These are phyloP conservation scores for Gonatopus flavifemur DNA, from an alignment of 1,140 invertebrate species.

Conservation along the genomic window DNA sequence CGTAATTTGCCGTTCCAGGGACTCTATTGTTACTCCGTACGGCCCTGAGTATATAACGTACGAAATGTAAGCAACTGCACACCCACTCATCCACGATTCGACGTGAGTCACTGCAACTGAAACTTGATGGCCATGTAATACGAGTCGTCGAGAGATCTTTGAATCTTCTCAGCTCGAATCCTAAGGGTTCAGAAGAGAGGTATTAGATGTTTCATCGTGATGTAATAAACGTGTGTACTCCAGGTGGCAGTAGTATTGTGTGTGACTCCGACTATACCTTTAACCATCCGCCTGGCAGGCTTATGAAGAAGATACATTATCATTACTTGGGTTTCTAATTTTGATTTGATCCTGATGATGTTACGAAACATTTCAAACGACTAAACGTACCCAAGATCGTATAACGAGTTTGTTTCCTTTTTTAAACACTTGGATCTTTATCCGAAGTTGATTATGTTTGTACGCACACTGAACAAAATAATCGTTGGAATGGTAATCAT, in stretches of 20 bases:
- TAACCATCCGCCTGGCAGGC: too few species aligned
- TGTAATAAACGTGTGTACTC: too few species aligned
- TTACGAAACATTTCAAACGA: too few species aligned
- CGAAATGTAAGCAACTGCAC: slow-evolving; percentile 21
- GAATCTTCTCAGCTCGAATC: slow-evolving; percentile 7
- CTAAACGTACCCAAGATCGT: too few species aligned
- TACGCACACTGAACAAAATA: slow-evolving; percentile 23
- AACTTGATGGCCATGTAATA: slow-evolving; percentile 10
- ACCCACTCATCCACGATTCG: slow-evolving; percentile 26
- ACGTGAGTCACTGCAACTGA: slow-evolving; percentile 26
- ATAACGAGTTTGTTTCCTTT: not conserved
- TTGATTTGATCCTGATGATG: too few species aligned
- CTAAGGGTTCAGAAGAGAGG: too few species aligned
- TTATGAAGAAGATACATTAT: too few species aligned
- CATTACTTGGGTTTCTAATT: too few species aligned
- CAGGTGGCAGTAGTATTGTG: too few species aligned
- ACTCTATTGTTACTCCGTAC: not conserved
- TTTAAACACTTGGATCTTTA: slow-evolving; percentile 1
- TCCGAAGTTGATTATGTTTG: slow-evolving; percentile 23
- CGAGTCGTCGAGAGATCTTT: slow-evolving; percentile 4
- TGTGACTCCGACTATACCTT: too few species aligned
- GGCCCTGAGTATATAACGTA: slow-evolving; percentile 1
- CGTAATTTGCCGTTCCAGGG: too few species aligned
- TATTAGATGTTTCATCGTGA: too few species aligned
- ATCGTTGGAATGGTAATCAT: slow-evolving; percentile 36